A percentile compares a stretch with the other conserved stretches of the same genome.
Conservation (phyloP, 1,140 invertebrate genomes). For the Adoxophyes honmai region DNA sequence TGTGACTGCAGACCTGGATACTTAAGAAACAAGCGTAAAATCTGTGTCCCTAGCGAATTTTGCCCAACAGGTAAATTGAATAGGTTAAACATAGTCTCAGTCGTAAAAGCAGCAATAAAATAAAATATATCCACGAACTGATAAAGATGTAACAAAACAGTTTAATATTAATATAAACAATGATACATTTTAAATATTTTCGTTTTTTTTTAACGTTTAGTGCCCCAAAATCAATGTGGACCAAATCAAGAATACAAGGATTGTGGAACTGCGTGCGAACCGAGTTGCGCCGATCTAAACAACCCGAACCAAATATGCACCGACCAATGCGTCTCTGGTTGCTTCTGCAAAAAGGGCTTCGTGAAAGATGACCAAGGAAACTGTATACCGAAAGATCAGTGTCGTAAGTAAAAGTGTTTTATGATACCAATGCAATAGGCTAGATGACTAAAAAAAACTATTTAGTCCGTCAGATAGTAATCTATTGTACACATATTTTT, state of each 20-base stretch:
- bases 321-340: constrained; percentile 12
- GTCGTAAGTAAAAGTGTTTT: neutral
- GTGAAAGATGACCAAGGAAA: constrained; percentile 15
- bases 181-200: too few species aligned
- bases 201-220: too few species aligned
- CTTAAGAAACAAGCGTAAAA: constrained; percentile 10
- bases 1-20: constrained; percentile 31
- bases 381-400: neutral
- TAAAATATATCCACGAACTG: too few species aligned
- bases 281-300: neutral
- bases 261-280: constrained; percentile 15
- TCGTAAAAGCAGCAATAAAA: too few species aligned
- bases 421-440: too few species aligned
- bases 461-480: too few species aligned
- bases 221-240: neutral
- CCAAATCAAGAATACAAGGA: constrained; percentile 11
- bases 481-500: too few species aligned
- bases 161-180: too few species aligned
- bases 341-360: constrained; percentile 21
- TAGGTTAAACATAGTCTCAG: too few species aligned
- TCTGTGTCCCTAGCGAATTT: neutral
- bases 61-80: constrained; percentile 13
- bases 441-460: too few species aligned
- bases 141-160: too few species aligned
- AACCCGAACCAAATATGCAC: constrained; percentile 2